Base-by-base conservation (phyloP, 2,888 invertebrate genomes). In the Hypena proboscidalis region DNA sequence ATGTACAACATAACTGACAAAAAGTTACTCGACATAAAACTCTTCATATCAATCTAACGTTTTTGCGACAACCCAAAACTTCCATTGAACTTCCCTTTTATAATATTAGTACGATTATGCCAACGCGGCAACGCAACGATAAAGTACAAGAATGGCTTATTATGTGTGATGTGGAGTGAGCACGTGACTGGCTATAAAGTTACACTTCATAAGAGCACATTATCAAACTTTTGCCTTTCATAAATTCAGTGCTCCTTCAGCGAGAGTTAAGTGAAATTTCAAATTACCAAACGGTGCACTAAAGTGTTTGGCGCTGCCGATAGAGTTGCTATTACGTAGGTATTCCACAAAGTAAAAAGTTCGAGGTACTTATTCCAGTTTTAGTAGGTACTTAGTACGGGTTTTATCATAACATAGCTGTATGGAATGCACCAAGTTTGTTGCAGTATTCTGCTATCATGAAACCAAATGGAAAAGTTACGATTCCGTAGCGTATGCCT, bases 251-350 rank as follows among this genome's bases (percentile, higher is more conserved):
- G 39, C 38, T 57, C 41, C 51, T 54, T 51, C 52, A 53, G 48
- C 47, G 46, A 46, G 49, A 64, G 53, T 61, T 63, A 66, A 71
- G 71, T 72, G 62, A 70, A 73, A 71, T 71, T 70, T 66, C 29
- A 58, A 58, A 66, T 64, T 63, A 67, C 44, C 55, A 45, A 36
- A 48, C 60, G 67, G 56, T 68, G 70, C 67, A 67, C 58, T 55
- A 54, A 63, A 62, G 53, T 52, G 54, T 64, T 58, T 26, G 39
- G 30, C 47, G 45, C 54, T 47, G 15, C 17, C 45, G 38, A 49
- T 45, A 62, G 45, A 50, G 46, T 56, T 39, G 29, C 32, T 10
- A 36, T 41, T 36, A 47, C 29, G 41, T 42, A 49, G 38, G 34
- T 48, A 48, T 43, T 21, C 37, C 35, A 52, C 37, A 47, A 58